These are phyloP conservation scores for Corvus hawaiiensis DNA, from an alignment of 2,113 vertebrate species.

Conservation along the genomic window DNA sequence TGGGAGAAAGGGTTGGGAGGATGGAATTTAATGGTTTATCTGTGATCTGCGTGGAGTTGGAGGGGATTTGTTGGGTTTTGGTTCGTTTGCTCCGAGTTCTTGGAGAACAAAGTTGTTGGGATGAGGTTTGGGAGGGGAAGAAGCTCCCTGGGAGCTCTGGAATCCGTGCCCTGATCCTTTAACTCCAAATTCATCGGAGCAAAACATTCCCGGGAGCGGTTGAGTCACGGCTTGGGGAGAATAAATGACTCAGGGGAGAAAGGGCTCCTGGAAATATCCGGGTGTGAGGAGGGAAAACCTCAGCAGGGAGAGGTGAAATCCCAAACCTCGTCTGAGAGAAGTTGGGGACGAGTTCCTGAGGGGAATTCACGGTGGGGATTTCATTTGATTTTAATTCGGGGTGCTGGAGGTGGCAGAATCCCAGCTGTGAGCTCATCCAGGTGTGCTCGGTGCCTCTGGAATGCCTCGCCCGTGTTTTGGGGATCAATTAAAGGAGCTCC, in stretches of 20 bases:
- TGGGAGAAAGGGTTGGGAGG: no score
- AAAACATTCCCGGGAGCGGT: neutral
- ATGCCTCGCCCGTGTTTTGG: accelerated
- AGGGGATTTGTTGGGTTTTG: neutral
- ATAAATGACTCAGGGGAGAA: neutral
- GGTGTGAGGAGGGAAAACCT: neutral
- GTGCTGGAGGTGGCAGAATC: neutral
- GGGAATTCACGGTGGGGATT: neutral
- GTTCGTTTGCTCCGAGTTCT: neutral
- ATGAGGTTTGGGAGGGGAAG: neutral
- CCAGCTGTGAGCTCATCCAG: accelerated
- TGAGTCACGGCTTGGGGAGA: neutral
- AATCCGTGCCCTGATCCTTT: neutral
- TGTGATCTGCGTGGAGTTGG: accelerated
- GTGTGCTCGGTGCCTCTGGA: neutral
- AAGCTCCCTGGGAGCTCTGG: neutral
- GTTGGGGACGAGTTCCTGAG: accelerated
- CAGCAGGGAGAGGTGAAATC: neutral
- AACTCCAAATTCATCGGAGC: neutral
- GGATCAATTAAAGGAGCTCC: neutral
- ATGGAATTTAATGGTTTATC: accelerated
- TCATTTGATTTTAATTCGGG: accelerated
- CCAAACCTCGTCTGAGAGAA: neutral
- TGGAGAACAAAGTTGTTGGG: accelerated
- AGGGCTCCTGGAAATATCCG: neutral